Evolutionary conservation across 1,140 invertebrate species (phyloP).

Genomic region (Tetragonula clypearis): DNA sequence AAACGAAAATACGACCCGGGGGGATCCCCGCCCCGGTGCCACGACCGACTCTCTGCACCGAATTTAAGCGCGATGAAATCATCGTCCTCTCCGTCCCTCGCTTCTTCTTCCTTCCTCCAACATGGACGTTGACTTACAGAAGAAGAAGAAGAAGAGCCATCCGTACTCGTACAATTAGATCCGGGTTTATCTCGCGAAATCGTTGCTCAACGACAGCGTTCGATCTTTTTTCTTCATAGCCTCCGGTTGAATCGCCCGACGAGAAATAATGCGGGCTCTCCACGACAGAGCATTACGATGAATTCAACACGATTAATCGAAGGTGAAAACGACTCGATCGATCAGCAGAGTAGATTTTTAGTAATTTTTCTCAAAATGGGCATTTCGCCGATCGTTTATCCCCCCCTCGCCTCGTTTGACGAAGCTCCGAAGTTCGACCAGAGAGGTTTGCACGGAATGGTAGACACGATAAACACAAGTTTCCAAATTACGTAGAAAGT

Average conservation of each 20-base stretch:
- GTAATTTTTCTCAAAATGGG: too few relatives aligned
- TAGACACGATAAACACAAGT: too few relatives aligned
- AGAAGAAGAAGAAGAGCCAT: background rate
- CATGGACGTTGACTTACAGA: constrained; percentile 59
- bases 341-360: background rate
- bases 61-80: constrained; percentile 65
- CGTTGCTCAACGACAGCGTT: constrained; percentile 9
- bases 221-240: background rate
- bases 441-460: background rate
- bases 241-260: constrained; percentile 16
- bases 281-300: background rate
- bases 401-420: background rate
- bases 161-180: constrained; percentile 21
- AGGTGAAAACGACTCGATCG: too few relatives aligned
- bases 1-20: constrained; percentile 59
- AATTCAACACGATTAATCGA: background rate
- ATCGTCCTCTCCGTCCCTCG: constrained; percentile 46
- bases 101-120: constrained; percentile 20
- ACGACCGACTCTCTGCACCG: constrained; percentile 2
- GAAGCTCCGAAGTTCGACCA: background rate
- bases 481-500: constrained; percentile 1
- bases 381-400: background rate
- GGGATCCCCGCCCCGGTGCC: constrained; percentile 50
- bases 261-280: background rate
- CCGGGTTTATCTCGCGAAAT: constrained; percentile 46